Conservation (phyloP, 1,140 invertebrate species). For the Anastatus disparis region DNA sequence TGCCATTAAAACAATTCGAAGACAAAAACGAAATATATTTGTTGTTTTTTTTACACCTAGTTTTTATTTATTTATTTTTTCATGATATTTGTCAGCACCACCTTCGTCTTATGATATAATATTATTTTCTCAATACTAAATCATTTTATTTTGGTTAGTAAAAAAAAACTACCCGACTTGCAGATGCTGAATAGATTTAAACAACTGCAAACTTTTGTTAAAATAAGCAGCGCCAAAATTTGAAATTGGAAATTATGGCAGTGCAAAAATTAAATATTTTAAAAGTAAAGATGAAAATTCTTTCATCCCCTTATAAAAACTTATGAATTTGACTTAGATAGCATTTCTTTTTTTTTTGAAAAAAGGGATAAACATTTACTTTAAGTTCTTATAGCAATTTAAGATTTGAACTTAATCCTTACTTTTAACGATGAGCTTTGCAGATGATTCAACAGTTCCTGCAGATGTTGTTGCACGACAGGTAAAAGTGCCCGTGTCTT, state of each 20-base stretch:
- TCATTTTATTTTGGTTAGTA: slow-evolving; percentile 47
- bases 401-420: slow-evolving; percentile 79
- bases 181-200: slow-evolving; percentile 44
- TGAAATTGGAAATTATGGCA: slow-evolving; percentile 42
- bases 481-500: slow-evolving; percentile 92
- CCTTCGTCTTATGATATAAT: slow-evolving; percentile 45
- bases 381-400: slow-evolving; percentile 42
- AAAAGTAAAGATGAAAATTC: slow-evolving; percentile 4
- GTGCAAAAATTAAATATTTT: slow-evolving; percentile 37
- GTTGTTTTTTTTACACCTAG: background rate
- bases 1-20: slow-evolving; percentile 1
- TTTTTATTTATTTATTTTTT: slow-evolving; percentile 7
- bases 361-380: slow-evolving; percentile 30
- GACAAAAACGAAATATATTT: slow-evolving; percentile 1
- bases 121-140: slow-evolving; percentile 10
- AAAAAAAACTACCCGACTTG: slow-evolving; percentile 50
- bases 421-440: slow-evolving; percentile 96
- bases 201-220: slow-evolving; percentile 46
- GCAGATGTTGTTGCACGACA: slow-evolving; percentile 90
- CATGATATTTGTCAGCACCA: slow-evolving; percentile 50
- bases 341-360: background rate
- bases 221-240: slow-evolving; percentile 46
- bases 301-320: slow-evolving; percentile 8
- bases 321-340: background rate
- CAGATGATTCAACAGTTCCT: slow-evolving; percentile 91